Conservation (phyloP, 2,888 invertebrate species). For the Philopedon plagiatum region DNA sequence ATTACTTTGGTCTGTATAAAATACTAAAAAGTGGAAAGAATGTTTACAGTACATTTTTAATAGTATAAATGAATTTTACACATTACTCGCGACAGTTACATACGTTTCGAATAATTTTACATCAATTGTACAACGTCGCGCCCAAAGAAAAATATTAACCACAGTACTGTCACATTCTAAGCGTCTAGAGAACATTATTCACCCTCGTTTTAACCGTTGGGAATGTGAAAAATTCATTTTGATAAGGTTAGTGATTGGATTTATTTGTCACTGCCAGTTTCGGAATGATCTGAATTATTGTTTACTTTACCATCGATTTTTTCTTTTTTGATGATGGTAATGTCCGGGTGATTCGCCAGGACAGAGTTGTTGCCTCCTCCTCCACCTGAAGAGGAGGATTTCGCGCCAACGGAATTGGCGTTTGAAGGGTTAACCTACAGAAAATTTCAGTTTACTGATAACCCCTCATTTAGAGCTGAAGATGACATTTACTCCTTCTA, state of each 20-base stretch:
- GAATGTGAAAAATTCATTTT: slow-evolving; percentile 18
- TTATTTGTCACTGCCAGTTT: slow-evolving; percentile 63
- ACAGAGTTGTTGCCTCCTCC: slow-evolving; percentile 62
- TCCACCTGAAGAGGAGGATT: slow-evolving; percentile 11
- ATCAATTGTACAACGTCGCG: not conserved
- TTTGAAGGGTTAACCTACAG: slow-evolving; percentile 31
- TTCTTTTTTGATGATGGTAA: slow-evolving; percentile 75
- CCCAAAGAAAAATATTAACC: not conserved
- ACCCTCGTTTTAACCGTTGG: not conserved
- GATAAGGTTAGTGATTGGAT: not conserved
- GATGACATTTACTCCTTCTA: too few relatives aligned
- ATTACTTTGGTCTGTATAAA: slow-evolving; percentile 70
- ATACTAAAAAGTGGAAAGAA: slow-evolving; percentile 67
- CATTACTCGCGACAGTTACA: not conserved
- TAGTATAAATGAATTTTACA: slow-evolving; percentile 23
- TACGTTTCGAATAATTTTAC: not conserved
- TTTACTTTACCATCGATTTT: slow-evolving; percentile 68
- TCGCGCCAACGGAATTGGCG: not conserved
- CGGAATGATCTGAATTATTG: slow-evolving; percentile 69
- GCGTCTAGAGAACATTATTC: too few relatives aligned
- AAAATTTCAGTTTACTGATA: too few relatives aligned
- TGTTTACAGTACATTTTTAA: slow-evolving; percentile 18
- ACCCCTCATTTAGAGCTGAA: too few relatives aligned
- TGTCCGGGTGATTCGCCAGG: slow-evolving; percentile 73
- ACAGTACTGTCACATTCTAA: not conserved